phyloP scores from a whole-genome alignment of 1,140 invertebrate genomes.

The Caerostris extrusa region DNA sequence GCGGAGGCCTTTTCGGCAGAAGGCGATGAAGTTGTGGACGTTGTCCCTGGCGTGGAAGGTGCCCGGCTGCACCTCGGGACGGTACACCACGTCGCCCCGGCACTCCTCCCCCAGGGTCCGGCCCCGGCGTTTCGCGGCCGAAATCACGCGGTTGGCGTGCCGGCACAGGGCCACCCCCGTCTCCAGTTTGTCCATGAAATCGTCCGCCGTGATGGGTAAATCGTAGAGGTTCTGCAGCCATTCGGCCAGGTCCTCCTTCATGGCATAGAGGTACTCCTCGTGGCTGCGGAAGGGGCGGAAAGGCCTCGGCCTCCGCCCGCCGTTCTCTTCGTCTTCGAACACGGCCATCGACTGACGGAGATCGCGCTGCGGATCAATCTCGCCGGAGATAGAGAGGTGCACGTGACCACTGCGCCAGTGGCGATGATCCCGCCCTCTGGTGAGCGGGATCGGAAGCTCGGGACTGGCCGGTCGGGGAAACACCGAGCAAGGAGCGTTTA shows the following conservation, averaged over 20 bases:
- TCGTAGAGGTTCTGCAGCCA: slow-evolving; percentile 95
- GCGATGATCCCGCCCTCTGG: slow-evolving; percentile 31
- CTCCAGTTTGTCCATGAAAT: slow-evolving; percentile 95
- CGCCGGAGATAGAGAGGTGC: neutral
- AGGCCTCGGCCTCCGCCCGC: slow-evolving; percentile 64
- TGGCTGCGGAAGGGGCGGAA: slow-evolving; percentile 91
- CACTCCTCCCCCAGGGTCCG: neutral
- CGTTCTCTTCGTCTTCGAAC: slow-evolving; percentile 70
- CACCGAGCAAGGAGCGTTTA: neutral
- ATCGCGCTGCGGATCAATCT: slow-evolving; percentile 55
- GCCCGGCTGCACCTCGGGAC: slow-evolving; percentile 84
- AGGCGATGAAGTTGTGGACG: slow-evolving; percentile 96
- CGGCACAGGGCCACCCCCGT: slow-evolving; percentile 93
- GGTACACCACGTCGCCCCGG: slow-evolving; percentile 77
- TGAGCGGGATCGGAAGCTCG: neutral
- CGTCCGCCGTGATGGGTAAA: slow-evolving; percentile 88
- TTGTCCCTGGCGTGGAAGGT: slow-evolving; percentile 98
- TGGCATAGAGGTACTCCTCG: slow-evolving; percentile 94
- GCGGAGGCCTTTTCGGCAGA: slow-evolving; percentile 90
- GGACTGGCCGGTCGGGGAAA: neutral
- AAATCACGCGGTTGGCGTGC: slow-evolving; percentile 96
- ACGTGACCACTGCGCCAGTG: slow-evolving; percentile 76
- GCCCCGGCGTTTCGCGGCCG: slow-evolving; percentile 87
- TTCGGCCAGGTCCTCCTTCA: slow-evolving; percentile 97
- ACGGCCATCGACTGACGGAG: slow-evolving; percentile 70